These are phyloP conservation scores for Seira musarum DNA, from an alignment of 2,888 invertebrate species.

Conservation along the genomic window DNA sequence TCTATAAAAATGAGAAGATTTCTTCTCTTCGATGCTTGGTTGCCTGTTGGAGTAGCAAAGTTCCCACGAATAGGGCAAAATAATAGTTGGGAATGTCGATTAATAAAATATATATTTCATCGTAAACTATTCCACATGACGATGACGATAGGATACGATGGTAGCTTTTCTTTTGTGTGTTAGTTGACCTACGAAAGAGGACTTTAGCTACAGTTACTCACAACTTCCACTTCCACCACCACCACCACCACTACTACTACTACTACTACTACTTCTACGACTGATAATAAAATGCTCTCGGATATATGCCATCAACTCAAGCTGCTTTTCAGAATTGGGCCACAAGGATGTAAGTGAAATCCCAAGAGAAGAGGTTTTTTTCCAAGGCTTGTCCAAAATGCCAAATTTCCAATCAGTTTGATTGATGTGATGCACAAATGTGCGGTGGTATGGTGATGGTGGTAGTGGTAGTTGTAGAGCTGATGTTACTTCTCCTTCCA, in stretches of 20 bases:
- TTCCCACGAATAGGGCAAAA: too few relatives aligned
- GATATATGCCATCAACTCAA: conserved; percentile 48
- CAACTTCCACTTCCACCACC: neutral
- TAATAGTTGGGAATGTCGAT: too few relatives aligned
- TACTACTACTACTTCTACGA: neutral
- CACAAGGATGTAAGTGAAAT: conserved; percentile 52
- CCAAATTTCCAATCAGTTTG: conserved; percentile 59
- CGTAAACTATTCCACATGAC: too few relatives aligned
- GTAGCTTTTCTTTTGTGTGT: too few relatives aligned
- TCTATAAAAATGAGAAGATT: too few relatives aligned
- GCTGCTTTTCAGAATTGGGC: conserved; percentile 43
- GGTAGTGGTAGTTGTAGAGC: conserved; percentile 17
- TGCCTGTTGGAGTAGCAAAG: too few relatives aligned
- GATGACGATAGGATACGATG: too few relatives aligned
- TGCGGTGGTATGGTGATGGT: conserved; percentile 23
- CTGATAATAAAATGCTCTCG: conserved; percentile 28
- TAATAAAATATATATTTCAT: too few relatives aligned
- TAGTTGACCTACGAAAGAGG: too few relatives aligned
- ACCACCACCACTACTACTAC: neutral
- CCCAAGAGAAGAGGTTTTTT: conserved; percentile 45
- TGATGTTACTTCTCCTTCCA: neutral
- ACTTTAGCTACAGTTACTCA: too few relatives aligned
- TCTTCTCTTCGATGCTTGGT: too few relatives aligned
- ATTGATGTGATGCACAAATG: conserved; percentile 59
- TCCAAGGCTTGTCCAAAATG: conserved; percentile 44